Conservation (phyloP, 2,888 invertebrate genomes). For the Apeira syringaria region DNA sequence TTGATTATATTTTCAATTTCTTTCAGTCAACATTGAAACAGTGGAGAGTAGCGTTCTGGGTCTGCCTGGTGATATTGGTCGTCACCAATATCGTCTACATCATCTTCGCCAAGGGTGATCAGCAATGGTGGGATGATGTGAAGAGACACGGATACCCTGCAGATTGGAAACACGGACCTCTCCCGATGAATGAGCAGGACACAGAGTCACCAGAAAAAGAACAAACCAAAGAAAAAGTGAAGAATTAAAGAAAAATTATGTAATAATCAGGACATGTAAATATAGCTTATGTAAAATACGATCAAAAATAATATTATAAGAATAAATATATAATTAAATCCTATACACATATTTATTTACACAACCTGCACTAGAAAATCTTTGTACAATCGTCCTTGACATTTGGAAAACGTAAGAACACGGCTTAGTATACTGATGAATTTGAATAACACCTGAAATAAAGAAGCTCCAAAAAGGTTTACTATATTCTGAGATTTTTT, state of each 20-base stretch:
- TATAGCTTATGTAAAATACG: slow-evolving; percentile 1
- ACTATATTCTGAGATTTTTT: no score
- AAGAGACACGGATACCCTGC: slow-evolving; percentile 70
- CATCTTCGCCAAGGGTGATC: slow-evolving; percentile 88
- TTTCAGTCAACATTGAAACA: slow-evolving; percentile 84
- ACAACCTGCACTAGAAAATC: no score
- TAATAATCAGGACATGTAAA: slow-evolving; percentile 7
- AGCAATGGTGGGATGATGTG: slow-evolving; percentile 90
- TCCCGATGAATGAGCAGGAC: slow-evolving; percentile 51
- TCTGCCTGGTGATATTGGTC: slow-evolving; percentile 87
- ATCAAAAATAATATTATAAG: no score
- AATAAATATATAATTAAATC: no score
- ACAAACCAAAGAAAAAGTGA: slow-evolving; percentile 41
- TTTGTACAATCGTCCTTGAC: no score
- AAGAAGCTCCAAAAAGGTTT: no score
- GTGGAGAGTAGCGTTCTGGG: slow-evolving; percentile 93
- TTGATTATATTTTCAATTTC: slow-evolving; percentile 26
- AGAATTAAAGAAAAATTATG: slow-evolving; percentile 16
- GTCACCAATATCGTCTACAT: slow-evolving; percentile 87
- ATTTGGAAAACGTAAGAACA: no score
- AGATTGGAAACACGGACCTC: slow-evolving; percentile 65
- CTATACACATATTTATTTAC: no score
- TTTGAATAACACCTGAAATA: no score
- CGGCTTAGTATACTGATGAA: no score
- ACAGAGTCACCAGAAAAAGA: slow-evolving; percentile 48